Conservation (phyloP, 2,797 vertebrate species). For the Craterocephalus amniculus region DNA sequence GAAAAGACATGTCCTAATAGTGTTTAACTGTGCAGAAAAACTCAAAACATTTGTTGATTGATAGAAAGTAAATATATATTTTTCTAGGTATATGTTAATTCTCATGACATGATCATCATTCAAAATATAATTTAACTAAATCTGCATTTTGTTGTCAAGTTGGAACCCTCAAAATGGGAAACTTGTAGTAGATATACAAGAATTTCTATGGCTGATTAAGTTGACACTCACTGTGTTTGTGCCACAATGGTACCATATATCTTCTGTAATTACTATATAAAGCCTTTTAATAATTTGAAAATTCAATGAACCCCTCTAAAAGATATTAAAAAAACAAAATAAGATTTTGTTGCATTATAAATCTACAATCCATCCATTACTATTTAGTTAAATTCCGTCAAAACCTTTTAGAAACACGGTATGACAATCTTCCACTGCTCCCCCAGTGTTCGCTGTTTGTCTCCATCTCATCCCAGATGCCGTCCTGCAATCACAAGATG, state of each 20-base stretch:
- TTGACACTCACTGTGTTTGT: not conserved
- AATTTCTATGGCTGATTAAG: no score
- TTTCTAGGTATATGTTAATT: no score
- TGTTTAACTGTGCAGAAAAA: no score
- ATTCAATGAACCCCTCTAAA: not conserved
- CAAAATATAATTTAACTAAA: no score
- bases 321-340: not conserved
- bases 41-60: no score
- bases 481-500: constrained; percentile 19
- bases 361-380: not conserved
- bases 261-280: not conserved
- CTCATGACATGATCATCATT: no score
- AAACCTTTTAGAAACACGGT: not conserved
- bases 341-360: not conserved
- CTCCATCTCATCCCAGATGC: not conserved
- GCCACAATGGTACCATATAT: not conserved
- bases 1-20: no score
- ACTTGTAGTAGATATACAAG: no score
- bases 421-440: not conserved
- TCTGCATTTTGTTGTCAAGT: no score
- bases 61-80: no score
- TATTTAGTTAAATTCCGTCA: not conserved
- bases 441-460: not conserved
- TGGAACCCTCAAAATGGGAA: no score
- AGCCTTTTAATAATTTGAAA: not conserved